A percentile compares a stretch with the other conserved stretches of the same genome.
Conservation (phyloP, 2,888 invertebrate species). For the Pseudoips prasinana region DNA sequence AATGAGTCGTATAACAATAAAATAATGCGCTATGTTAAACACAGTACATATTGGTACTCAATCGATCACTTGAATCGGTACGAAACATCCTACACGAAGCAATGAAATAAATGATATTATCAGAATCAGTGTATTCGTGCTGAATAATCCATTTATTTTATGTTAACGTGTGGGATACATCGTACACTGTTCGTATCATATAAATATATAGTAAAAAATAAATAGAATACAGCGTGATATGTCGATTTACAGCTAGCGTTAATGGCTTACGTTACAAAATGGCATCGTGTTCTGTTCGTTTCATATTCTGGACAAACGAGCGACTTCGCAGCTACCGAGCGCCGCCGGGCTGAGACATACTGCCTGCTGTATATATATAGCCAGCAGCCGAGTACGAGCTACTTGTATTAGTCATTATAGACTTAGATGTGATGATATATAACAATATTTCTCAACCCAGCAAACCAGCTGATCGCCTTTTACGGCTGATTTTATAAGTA, state of each 20-base stretch:
- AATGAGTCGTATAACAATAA: constrained; percentile 29
- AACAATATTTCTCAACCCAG: too few species aligned
- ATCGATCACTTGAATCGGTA: constrained; percentile 26
- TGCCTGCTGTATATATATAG: too few species aligned
- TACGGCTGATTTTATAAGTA: too few species aligned
- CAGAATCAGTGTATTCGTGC: too few species aligned
- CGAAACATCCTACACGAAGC: background rate
- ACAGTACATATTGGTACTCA: constrained; percentile 47
- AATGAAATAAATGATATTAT: too few species aligned
- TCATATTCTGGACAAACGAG: constrained; percentile 45
- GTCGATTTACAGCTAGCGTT: constrained; percentile 55
- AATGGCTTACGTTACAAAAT: constrained; percentile 41
- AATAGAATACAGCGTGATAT: constrained; percentile 59
- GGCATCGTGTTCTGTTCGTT: constrained; percentile 51
- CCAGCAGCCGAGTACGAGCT: too few species aligned
- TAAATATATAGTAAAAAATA: constrained; percentile 39
- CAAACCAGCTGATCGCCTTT: too few species aligned
- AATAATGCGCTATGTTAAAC: constrained; percentile 56
- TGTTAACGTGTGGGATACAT: background rate
- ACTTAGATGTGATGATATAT: too few species aligned
- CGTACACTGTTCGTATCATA: constrained; percentile 3
- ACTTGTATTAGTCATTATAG: too few species aligned
- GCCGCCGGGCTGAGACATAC: constrained; percentile 7
- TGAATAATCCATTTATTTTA: too few species aligned
- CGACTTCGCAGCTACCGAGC: constrained; percentile 25